phyloP scores from a whole-genome alignment of 2,888 invertebrate genomes.

The Pollenia griseotomentosa region DNA sequence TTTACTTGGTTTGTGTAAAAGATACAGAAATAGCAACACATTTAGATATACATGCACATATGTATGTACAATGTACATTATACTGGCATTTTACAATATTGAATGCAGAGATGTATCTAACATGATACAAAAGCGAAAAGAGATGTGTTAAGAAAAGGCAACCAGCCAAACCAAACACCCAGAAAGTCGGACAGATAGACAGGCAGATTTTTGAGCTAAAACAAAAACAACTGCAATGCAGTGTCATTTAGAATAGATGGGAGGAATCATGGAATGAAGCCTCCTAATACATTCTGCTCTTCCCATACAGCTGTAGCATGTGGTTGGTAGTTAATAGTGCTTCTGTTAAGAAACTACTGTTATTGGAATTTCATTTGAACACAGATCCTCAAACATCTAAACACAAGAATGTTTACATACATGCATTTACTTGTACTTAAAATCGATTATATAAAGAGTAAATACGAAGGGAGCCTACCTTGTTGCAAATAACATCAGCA shows the following conservation, averaged over 20 bases:
- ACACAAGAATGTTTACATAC: not conserved
- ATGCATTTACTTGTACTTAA: not conserved
- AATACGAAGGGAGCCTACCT: constrained; percentile 86
- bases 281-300: not conserved
- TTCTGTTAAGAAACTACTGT: constrained; percentile 1
- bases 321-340: not conserved
- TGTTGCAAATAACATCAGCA: constrained; percentile 92
- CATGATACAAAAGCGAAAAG: not conserved
- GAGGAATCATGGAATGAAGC: not conserved
- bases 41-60: too few species aligned
- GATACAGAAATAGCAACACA: too few species aligned
- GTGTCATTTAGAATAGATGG: not conserved
- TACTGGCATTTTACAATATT: not conserved
- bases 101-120: not conserved
- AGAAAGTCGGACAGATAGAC: not conserved
- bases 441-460: not conserved
- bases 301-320: not conserved
- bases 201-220: not conserved
- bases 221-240: constrained; percentile 52
- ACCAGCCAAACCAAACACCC: not conserved
- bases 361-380: constrained; percentile 16
- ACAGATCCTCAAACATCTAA: not conserved
- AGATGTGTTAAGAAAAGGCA: not conserved
- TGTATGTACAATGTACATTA: too few species aligned
- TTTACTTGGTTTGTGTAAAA: too few species aligned